Evolutionary conservation across 2,888 invertebrate genomes (phyloP), one percentile per base, ranked within the genome.

Genomic region (Polydrusus tereticollis): DNA sequence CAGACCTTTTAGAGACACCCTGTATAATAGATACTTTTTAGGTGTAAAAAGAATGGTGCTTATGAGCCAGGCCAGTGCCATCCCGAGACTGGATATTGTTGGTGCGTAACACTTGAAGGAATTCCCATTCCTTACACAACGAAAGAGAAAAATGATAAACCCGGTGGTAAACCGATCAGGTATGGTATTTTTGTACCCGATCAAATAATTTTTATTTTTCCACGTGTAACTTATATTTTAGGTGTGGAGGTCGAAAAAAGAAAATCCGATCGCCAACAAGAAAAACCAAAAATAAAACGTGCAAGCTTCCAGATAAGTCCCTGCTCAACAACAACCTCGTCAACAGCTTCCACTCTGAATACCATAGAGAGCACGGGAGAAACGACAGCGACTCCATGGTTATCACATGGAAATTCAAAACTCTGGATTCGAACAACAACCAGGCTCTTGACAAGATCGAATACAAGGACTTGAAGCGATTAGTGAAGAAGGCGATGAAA

Each of bases 41-140:
- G 73, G 26, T 73, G 73, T 55, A 73, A 73, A 57, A 55, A 66
- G 23, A 73, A 66, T 57, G 97, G 97, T 14, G 91, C 90, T 1
- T 97, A 93, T 84, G 92, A 94, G 0, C 90, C 94, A 8, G 91
- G 95, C 70, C 97, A 97, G 86, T 97, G 97, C 83, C 91, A 94
- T 80, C 87, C 88, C 5, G 91, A 91, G 66, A 92, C 94, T 1
- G 90, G 90, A 38, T 83, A 76, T 66, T 81, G 82, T 60, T 81
- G 81, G 82, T 98, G 97, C 84, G 96, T 96, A 72, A 94, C 94
- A 0, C 90, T 91, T 2, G 90, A 92, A 77, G 97, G 97, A 43
- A 90, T 90, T 77, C 95, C 95, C 0, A 88, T 97, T 63, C 91
- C 93, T 8, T 93, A 94, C 79, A 94, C 95, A 3, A 91, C 94